Percentiles rank a stretch among this genome's conserved stretches.
Evolutionary conservation across 2,888 invertebrate species (phyloP).

Genomic region (Cyrtodaria siliqua): DNA sequence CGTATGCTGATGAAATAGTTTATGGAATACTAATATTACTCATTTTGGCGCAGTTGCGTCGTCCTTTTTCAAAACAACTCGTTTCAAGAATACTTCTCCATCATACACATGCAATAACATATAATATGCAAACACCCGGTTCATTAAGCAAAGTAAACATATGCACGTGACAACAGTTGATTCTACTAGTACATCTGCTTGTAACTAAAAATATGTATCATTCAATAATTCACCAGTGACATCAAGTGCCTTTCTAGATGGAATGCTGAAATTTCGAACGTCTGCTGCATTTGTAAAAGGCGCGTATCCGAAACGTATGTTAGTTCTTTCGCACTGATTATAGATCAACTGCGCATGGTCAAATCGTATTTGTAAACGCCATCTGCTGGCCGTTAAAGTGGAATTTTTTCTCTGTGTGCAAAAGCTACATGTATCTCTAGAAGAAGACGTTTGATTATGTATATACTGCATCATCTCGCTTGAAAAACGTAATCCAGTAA

Average conservation of each 20-base stretch:
- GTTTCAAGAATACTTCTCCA: no score
- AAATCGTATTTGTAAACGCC: neutral
- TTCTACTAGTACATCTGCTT: no score
- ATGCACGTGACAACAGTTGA: no score
- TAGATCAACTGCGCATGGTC: neutral
- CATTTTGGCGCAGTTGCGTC: no score
- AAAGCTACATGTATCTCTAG: neutral
- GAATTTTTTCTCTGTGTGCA: slow-evolving; percentile 17
- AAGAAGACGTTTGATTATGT: neutral
- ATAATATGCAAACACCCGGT: no score
- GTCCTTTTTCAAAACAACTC: no score
- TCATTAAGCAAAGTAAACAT: no score
- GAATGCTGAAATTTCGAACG: neutral
- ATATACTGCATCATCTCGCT: neutral
- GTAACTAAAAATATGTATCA: no score
- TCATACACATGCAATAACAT: no score
- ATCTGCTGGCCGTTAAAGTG: slow-evolving; percentile 3
- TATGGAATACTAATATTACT: no score
- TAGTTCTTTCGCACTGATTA: neutral
- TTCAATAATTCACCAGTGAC: neutral
- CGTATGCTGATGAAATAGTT: no score
- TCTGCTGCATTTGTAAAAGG: neutral
- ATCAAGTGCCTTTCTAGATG: slow-evolving; percentile 2
- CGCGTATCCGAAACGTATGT: slow-evolving; percentile 12
- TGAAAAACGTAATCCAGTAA: slow-evolving; percentile 2